phyloP scores from a whole-genome alignment of 2,888 invertebrate genomes.

The Catocala fraxini region DNA sequence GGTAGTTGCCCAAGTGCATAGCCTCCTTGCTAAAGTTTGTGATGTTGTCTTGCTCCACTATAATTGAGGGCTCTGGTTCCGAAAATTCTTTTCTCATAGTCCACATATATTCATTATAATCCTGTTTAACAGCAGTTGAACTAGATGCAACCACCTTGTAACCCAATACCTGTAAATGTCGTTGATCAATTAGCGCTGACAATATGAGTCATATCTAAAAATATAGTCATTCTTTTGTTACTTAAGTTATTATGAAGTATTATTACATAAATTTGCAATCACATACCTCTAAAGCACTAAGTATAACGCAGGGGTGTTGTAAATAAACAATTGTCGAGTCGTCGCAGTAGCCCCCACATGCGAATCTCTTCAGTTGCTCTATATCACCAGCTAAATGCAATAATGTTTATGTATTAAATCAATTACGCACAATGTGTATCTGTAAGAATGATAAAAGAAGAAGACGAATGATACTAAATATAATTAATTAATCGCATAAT shows the following conservation, averaged over 20 bases:
- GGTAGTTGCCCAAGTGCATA: constrained; percentile 79
- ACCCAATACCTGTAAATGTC: constrained; percentile 90
- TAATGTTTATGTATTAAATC: constrained; percentile 3
- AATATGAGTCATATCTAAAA: constrained; percentile 44
- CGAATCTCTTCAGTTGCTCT: constrained; percentile 94
- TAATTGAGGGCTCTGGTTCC: constrained; percentile 92
- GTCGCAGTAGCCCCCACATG: constrained; percentile 94
- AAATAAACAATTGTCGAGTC: constrained; percentile 95
- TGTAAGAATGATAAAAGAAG: constrained; percentile 11
- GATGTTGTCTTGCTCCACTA: constrained; percentile 89
- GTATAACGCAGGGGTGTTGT: constrained; percentile 95
- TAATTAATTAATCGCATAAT: not conserved
- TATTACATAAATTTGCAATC: constrained; percentile 3
- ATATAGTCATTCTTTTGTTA: constrained; percentile 15
- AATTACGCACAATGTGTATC: constrained; percentile 11
- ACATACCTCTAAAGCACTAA: constrained; percentile 93
- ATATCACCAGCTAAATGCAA: constrained; percentile 89
- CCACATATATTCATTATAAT: constrained; percentile 97
- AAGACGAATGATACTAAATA: constrained; percentile 6
- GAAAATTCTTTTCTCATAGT: constrained; percentile 96
- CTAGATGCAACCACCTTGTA: constrained; percentile 96
- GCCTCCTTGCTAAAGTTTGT: constrained; percentile 89
- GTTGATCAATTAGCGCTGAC: constrained; percentile 32
- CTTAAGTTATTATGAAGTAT: not conserved
- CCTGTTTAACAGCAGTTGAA: constrained; percentile 94